Evolutionary conservation across 2,113 vertebrate genomes (phyloP).

Genomic region (Cheilinus undulatus): DNA sequence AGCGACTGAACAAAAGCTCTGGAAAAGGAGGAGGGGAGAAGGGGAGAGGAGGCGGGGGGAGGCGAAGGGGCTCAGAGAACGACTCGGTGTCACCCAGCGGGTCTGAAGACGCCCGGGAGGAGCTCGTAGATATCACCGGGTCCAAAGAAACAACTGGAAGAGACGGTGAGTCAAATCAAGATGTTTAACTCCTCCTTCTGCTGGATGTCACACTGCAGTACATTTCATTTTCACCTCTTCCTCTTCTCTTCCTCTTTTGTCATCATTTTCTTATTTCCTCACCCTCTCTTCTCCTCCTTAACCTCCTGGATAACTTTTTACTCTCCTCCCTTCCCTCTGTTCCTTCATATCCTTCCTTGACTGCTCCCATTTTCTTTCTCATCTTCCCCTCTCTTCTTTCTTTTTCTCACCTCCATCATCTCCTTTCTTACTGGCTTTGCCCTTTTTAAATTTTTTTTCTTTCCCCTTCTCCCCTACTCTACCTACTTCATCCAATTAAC

Average conservation of each 20-base stretch:
- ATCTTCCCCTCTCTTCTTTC: not conserved
- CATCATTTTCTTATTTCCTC: not conserved
- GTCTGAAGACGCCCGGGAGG: constrained; percentile 65
- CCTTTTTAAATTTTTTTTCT: too few relatives aligned
- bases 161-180: constrained; percentile 19
- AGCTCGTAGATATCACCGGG: not conserved
- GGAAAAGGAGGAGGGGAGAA: not conserved
- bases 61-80: constrained; percentile 57
- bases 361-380: not conserved
- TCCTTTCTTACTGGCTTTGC: rapidly evolving
- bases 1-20: constrained; percentile 42
- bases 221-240: not conserved
- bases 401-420: not conserved
- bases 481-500: too few relatives aligned
- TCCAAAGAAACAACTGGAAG: constrained; percentile 16
- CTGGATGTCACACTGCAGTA: not conserved
- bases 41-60: not conserved
- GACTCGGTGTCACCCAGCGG: constrained; percentile 63
- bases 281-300: too few relatives aligned
- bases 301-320: too few relatives aligned
- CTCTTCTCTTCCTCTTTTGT: not conserved
- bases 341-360: not conserved
- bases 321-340: not conserved
- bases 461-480: not conserved
- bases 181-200: not conserved